Conservation (phyloP, 2,113 vertebrate genomes). For the Setophaga kirtlandii region DNA sequence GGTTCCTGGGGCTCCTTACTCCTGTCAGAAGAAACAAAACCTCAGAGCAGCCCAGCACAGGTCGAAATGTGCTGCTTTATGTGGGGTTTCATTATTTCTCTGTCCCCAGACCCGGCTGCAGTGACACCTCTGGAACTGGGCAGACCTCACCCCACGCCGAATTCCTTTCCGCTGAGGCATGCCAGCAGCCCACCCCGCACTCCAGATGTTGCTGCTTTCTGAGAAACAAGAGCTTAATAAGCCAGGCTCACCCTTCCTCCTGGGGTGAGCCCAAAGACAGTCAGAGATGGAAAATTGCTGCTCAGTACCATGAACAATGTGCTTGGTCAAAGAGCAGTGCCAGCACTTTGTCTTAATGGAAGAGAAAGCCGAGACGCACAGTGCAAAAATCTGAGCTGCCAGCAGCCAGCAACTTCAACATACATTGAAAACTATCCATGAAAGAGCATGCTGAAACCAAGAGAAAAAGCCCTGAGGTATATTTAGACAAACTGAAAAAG, state of each 20-base stretch:
- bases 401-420: constrained; percentile 36
- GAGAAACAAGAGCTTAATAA: constrained; percentile 75
- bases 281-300: constrained; percentile 73
- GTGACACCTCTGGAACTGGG: constrained; percentile 78
- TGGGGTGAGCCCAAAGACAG: constrained; percentile 76
- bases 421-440: constrained; percentile 61
- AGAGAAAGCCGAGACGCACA: constrained; percentile 47
- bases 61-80: background rate
- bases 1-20: background rate
- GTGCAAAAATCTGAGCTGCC: constrained; percentile 68
- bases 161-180: constrained; percentile 71
- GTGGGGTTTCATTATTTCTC: constrained; percentile 61
- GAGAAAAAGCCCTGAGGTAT: constrained; percentile 44
- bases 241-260: constrained; percentile 78
- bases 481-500: constrained; percentile 41
- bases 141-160: constrained; percentile 67
- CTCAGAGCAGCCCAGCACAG: background rate
- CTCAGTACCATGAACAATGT: constrained; percentile 72
- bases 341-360: constrained; percentile 71
- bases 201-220: constrained; percentile 78
- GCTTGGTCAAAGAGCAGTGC: constrained; percentile 49
- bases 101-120: constrained; percentile 65
- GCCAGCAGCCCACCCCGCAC: constrained; percentile 67
- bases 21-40: constrained; percentile 46
- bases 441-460: constrained; percentile 51